Conservation (phyloP, 2,888 invertebrate species). For the Stratiomys singularior region DNA sequence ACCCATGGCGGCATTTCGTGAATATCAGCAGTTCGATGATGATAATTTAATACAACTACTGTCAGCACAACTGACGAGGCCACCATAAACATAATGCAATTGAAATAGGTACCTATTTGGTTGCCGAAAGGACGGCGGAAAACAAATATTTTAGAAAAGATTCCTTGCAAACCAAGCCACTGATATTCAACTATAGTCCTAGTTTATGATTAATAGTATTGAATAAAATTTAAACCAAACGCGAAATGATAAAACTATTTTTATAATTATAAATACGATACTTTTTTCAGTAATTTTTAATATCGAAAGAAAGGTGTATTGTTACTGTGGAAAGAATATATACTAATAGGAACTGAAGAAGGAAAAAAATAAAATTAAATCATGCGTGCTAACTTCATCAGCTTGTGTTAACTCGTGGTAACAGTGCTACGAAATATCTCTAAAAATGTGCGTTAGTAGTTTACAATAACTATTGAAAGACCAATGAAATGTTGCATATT, state of each 20-base stretch:
- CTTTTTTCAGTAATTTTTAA: background rate
- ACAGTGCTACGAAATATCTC: background rate
- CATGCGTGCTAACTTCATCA: background rate
- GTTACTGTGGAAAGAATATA: slow-evolving; percentile 1
- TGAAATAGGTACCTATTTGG: slow-evolving; percentile 93
- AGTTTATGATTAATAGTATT: slow-evolving; percentile 23
- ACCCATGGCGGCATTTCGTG: slow-evolving; percentile 98
- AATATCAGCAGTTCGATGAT: slow-evolving; percentile 95
- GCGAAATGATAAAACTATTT: slow-evolving; percentile 12
- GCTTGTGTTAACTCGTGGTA: background rate
- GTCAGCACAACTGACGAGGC: slow-evolving; percentile 97
- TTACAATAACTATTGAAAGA: background rate
- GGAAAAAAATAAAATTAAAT: background rate
- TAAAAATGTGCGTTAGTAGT: background rate
- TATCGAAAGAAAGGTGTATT: slow-evolving; percentile 20
- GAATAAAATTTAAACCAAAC: slow-evolving; percentile 16
- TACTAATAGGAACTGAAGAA: background rate
- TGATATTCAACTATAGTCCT: slow-evolving; percentile 4
- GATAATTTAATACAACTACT: slow-evolving; percentile 96
- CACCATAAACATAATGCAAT: slow-evolving; percentile 99
- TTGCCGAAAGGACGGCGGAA: background rate
- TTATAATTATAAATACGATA: slow-evolving; percentile 8
- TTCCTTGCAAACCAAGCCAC: background rate
- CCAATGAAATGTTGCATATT: too few relatives aligned
- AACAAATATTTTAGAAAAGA: background rate